These are phyloP conservation scores for Thecophora atra DNA, from an alignment of 2,888 invertebrate species.

Conservation along the genomic window DNA sequence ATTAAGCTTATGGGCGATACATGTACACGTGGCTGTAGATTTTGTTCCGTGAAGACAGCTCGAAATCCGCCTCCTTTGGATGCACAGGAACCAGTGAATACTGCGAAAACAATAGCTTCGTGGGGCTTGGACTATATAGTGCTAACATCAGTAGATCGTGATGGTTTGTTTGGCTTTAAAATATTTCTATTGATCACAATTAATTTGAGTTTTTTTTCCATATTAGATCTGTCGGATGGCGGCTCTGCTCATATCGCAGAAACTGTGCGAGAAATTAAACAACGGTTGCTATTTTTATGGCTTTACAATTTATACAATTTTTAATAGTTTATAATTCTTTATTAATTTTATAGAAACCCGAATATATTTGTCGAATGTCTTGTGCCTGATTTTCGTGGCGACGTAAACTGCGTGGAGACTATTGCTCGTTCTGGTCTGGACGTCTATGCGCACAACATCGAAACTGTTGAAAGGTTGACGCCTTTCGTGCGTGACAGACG, in stretches of 20 bases:
- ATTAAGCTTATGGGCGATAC: constrained; percentile 95
- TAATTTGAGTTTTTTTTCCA: background rate
- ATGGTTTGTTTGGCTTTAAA: constrained; percentile 72
- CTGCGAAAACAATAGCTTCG: constrained; percentile 88
- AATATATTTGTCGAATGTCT: constrained; percentile 94
- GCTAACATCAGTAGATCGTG: constrained; percentile 96
- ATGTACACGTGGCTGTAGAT: constrained; percentile 97
- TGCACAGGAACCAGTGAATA: constrained; percentile 88
- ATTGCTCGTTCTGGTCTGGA: constrained; percentile 88
- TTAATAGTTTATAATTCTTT: background rate
- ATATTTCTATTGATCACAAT: too few species aligned
- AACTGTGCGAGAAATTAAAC: constrained; percentile 88
- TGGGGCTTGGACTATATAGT: constrained; percentile 99
- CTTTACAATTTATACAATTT: background rate
- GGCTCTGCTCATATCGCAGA: constrained; percentile 93
- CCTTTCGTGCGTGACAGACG: constrained; percentile 92
- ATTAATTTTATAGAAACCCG: constrained; percentile 70
- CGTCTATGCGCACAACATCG: constrained; percentile 98
- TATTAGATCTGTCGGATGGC: constrained; percentile 87
- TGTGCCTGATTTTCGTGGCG: constrained; percentile 94
- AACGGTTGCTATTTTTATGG: constrained; percentile 64
- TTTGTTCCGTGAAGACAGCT: constrained; percentile 98
- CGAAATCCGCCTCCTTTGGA: constrained; percentile 89
- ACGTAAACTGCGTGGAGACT: constrained; percentile 75
- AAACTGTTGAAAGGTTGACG: constrained; percentile 92